Base-by-base conservation (phyloP, 2,113 vertebrate genomes). In the Microtus pennsylvanicus region DNA sequence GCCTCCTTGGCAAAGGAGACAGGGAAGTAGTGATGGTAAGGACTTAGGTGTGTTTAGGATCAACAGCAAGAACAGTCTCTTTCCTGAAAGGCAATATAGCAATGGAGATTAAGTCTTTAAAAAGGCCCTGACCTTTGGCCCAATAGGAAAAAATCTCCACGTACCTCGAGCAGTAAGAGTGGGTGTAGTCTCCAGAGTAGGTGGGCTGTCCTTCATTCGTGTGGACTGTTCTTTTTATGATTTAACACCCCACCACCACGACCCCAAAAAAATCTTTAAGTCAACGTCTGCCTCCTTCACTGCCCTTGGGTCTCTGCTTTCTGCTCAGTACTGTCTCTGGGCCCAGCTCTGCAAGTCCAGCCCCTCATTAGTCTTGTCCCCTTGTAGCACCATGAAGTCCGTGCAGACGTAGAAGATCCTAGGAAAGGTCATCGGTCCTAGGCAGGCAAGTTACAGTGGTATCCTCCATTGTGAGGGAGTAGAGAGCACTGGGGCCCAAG, bases 81-180 rank as follows among this genome's bases (percentile, higher is more conserved):
- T 87, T 82, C n/a, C 90, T 92, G 72, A 78, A 87, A 86, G 81
- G 87, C 76, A 86, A 28, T 58, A 35, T 75, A 87, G n/a, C 86
- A 78, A 38, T 0, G 12, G 78, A 87, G 38, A 38, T 26, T 81
- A 67, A 55, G 47, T 82, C 52, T 52, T 50, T 8, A 47, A 45
- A 88, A 85, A 38, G 30, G 6, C 21, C 80, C 93, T 85, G 76
- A 74, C 85, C 88, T 94, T 76, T n/a, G 28, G 35, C 52, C 14
- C 81, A 35, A 21, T 42, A 78, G 86, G 89, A 75, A 74, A n/a
- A 45, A 8, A 45, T 81, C 35, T 92, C 69, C 22, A 1, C 28
- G 13, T n/a, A 89, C 21, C 45, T 45, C 14, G 96, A 72, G 58
- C 72, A 47, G 28, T 30, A 24, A 55, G 30, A 30, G 4, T 17